Base-by-base conservation (phyloP, 35 echinoderm and acorn worm species). In the Heliocidaris tuberculata region DNA sequence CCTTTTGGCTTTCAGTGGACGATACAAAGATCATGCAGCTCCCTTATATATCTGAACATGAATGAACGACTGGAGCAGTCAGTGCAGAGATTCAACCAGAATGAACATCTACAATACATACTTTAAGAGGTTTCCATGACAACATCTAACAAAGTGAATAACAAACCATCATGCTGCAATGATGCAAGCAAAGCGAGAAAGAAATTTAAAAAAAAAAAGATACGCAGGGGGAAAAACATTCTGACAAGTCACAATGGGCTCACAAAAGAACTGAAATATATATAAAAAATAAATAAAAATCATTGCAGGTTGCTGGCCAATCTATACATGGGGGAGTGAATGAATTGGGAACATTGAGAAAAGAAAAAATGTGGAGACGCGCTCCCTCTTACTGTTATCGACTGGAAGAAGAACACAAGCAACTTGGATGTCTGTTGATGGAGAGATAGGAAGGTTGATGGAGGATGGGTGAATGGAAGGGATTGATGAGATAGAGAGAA, bases 361-460 rank as follows among this genome's bases (percentile, higher is more conserved):
- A 78, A 78, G 17, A 78, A 78, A 42, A 1, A 70, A n/a, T n/a
- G 65, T 78, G 31, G 87, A 89, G 87, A 48, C 87, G 47, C 47
- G 31, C 87, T 47, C 31, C 87, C 87, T 90, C 95, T 96, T 96
- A 96, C 95, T 96, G 92, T 93, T 91, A 59, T 96, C 95, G 61
- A 94, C 95, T 30, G 95, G 95, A 49, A 96, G 92, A 59, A 96
- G 85, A 86, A 96, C 95, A 59, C 95, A 96, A 92, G 95, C 95
- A 50, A 93, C 95, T 92, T 96, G 95, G 50, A 96, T 96, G 92
- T 96, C 95, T 96, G 95, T 85, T 88, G 85, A 85, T 70, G 54
- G 49, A 56, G 85, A 92, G 21, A 93, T 95, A 48, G 48, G 90
- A 78, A 93, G 61, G n/a, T 47, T 31, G 59, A 71, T 31, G 59